Evolutionary conservation across 2,797 vertebrate genomes (phyloP).

Genomic region (Paguma larvata): DNA sequence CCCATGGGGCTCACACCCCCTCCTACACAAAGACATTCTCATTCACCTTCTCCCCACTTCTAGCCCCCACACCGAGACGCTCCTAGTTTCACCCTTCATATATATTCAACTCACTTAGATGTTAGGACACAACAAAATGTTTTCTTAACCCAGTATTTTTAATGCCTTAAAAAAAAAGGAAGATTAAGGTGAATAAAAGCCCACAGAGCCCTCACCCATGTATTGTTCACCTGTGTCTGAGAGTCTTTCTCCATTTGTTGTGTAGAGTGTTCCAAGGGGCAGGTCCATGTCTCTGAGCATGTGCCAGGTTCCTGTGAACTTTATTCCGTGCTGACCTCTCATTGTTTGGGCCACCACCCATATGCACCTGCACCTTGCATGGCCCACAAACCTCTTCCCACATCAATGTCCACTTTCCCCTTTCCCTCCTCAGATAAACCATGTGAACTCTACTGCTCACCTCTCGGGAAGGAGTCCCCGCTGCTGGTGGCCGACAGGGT

Average conservation of each 20-base stretch:
- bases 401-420: not conserved
- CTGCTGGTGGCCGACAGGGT: constrained; percentile 94
- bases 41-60: not conserved
- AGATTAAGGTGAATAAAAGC: not conserved
- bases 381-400: not conserved
- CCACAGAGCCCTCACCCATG: not conserved
- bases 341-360: not conserved
- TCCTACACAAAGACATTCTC: not conserved
- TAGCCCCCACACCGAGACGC: too few relatives aligned
- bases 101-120: not conserved
- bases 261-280: not conserved
- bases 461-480: constrained; percentile 93
- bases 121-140: not conserved
- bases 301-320: not conserved
- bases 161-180: not conserved
- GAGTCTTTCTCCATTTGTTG: not conserved
- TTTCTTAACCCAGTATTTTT: not conserved
- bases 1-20: not conserved
- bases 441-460: constrained; percentile 95
- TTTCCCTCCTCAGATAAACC: constrained; percentile 93
- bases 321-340: too few relatives aligned
- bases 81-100: not conserved
- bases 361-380: fast-evolving
- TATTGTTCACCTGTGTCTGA: not conserved
- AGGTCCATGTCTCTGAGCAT: not conserved